Percentiles rank a stretch among this genome's conserved stretches.
Evolutionary conservation across 30 jellyfish, hydroid and myxozoan species (phyloP).

Genomic region (Mastigias papua): DNA sequence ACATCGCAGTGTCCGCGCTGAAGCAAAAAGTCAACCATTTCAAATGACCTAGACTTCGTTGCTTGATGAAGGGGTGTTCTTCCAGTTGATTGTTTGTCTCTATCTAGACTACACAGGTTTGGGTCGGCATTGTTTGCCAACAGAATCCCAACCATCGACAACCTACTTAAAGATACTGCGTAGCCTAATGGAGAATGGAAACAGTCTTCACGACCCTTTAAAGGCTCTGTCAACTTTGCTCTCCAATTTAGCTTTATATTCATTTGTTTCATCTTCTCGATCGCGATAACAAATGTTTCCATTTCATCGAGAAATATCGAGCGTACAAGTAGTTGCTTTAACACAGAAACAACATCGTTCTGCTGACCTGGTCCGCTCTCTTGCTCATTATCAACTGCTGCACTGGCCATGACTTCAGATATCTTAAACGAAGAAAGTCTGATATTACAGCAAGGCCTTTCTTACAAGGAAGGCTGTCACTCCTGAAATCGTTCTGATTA

Average conservation of each 20-base stretch:
- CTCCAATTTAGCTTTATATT: constrained; percentile 27
- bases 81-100: constrained; percentile 4
- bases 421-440: neutral
- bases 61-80: constrained; percentile 26
- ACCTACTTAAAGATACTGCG: constrained; percentile 12
- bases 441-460: too few relatives aligned
- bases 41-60: neutral
- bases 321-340: neutral
- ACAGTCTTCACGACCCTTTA: neutral
- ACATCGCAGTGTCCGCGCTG: neutral
- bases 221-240: neutral
- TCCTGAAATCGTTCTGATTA: too few relatives aligned
- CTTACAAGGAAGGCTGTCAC: too few relatives aligned
- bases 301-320: neutral
- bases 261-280: neutral
- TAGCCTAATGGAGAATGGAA: neutral
- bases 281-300: constrained; percentile 4
- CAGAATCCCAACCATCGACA: constrained; percentile 8
- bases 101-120: neutral
- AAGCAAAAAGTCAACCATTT: neutral
- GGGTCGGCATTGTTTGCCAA: constrained; percentile 11
- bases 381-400: neutral
- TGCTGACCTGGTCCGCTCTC: neutral
- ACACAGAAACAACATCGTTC: neutral
- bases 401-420: neutral